A percentile compares a stretch with the other conserved stretches of the same genome.
Conservation (phyloP, 2,888 invertebrate genomes). For the Entomobrya multifasciata region DNA sequence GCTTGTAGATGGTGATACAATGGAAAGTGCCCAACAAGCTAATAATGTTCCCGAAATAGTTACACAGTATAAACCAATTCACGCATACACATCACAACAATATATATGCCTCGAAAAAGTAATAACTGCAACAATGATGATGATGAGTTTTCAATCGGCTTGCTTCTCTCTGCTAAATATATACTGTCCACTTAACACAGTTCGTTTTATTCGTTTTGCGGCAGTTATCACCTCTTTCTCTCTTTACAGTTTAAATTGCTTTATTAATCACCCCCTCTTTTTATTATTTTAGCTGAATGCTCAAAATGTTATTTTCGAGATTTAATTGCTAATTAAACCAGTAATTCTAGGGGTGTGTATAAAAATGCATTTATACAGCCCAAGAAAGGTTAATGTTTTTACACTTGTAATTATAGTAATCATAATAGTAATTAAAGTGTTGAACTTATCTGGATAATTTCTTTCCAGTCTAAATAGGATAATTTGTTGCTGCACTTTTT, state of each 20-base stretch:
- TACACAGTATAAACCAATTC: constrained; percentile 37
- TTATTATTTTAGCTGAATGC: background rate
- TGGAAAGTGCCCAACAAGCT: constrained; percentile 9
- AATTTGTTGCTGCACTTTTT: no score
- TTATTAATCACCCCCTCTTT: constrained; percentile 1
- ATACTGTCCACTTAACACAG: constrained; percentile 14
- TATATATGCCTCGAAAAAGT: background rate
- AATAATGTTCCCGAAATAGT: background rate
- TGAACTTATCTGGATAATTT: background rate
- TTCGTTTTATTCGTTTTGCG: background rate
- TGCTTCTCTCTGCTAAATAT: background rate
- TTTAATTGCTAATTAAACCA: constrained; percentile 22
- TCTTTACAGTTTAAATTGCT: background rate
- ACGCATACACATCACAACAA: constrained; percentile 11
- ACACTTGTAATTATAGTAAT: background rate
- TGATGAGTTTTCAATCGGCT: constrained; percentile 25
- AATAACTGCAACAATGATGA: background rate
- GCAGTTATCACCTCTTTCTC: background rate
- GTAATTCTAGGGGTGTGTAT: constrained; percentile 10
- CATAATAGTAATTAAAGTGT: background rate
- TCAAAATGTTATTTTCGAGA: background rate
- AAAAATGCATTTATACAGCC: no score
- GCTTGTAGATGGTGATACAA: constrained; percentile 26
- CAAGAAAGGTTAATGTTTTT: constrained; percentile 14
- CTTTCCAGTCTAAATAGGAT: no score